These are phyloP conservation scores for Propithecus coquereli DNA, from an alignment of 2,113 vertebrate species.

Conservation along the genomic window DNA sequence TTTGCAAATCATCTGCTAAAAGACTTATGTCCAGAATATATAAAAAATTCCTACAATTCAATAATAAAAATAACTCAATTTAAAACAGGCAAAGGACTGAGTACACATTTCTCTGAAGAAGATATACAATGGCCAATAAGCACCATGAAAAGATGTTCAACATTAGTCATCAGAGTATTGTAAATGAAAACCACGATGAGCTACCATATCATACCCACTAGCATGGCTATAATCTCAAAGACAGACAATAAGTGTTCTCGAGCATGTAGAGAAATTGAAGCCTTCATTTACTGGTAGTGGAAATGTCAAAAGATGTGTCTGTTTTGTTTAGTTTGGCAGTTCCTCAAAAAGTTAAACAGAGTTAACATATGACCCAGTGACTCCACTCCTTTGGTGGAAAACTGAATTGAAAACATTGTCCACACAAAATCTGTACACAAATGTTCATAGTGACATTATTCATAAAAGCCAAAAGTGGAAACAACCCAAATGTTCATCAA, in stretches of 20 bases:
- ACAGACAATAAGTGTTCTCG: not conserved
- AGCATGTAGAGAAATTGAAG: not conserved
- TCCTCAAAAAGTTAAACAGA: not conserved
- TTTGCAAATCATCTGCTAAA: not conserved
- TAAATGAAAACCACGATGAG: not conserved
- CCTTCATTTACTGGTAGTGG: not conserved
- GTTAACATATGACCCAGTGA: not conserved
- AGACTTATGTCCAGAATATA: not conserved
- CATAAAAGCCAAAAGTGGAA: not conserved
- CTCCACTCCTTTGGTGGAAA: not conserved
- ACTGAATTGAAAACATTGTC: not conserved
- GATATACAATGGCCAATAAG: not conserved
- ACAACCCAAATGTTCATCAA: not conserved
- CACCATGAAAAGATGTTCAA: not conserved
- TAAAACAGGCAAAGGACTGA: not conserved
- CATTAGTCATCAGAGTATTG: not conserved
- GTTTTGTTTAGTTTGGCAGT: not conserved
- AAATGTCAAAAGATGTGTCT: not conserved
- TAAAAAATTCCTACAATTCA: not conserved
- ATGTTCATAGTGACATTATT: not conserved
- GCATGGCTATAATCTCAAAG: not conserved
- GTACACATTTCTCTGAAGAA: not conserved
- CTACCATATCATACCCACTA: not conserved
- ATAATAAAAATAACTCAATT: not conserved
- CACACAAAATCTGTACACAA: not conserved